Percentiles rank a stretch among this genome's conserved stretches.
Conservation (phyloP, 2,113 vertebrate genomes). For the Gambusia affinis region DNA sequence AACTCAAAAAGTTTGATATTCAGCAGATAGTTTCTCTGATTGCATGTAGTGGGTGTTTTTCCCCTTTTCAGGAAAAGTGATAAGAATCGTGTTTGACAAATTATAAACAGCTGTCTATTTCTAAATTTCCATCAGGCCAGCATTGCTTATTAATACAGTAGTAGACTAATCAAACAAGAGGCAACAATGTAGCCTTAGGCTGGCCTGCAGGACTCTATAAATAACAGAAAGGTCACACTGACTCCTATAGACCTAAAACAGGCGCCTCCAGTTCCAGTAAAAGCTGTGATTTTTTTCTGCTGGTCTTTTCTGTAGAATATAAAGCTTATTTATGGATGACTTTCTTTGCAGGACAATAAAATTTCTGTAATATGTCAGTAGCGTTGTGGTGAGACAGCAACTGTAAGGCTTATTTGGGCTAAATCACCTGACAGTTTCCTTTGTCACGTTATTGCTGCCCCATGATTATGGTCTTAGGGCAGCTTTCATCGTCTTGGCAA, state of each 20-base stretch:
- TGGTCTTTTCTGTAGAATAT: background rate
- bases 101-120: constrained; percentile 19
- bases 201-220: constrained; percentile 60
- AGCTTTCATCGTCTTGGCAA: constrained; percentile 5
- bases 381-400: background rate
- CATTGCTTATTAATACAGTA: constrained; percentile 61
- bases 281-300: constrained; percentile 16
- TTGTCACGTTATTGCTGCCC: background rate
- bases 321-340: background rate
- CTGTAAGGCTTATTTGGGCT: background rate
- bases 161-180: constrained; percentile 71
- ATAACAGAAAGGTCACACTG: constrained; percentile 60
- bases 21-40: background rate
- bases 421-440: constrained; percentile 6
- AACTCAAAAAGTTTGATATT: background rate
- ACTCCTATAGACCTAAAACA: constrained; percentile 47
- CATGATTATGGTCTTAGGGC: background rate
- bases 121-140: constrained; percentile 13
- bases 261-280: constrained; percentile 17
- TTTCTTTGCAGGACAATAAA: background rate
- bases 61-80: background rate
- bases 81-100: constrained; percentile 37
- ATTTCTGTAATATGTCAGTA: background rate
- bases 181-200: constrained; percentile 70
- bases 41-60: background rate